Percentiles rank a stretch among this genome's conserved stretches.
phyloP scores from a whole-genome alignment of 35 echinoderm and acorn worm genomes.

The Ophiothrix spiculata region DNA sequence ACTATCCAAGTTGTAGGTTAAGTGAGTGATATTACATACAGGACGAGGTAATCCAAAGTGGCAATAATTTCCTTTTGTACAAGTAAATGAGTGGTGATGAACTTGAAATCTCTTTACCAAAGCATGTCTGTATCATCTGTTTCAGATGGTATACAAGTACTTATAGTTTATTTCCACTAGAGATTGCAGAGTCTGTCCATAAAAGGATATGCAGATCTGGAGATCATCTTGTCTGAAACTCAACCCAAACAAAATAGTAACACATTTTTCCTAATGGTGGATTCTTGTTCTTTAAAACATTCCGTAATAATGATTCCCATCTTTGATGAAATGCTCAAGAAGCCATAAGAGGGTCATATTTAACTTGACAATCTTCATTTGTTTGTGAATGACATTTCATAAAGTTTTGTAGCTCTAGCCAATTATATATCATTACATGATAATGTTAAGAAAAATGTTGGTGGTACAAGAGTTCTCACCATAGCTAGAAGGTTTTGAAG shows the following conservation, averaged over 20 bases:
- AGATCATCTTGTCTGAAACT: not conserved
- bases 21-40: not conserved
- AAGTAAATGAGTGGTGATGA: not conserved
- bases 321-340: not conserved
- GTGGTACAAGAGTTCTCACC: not conserved
- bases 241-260: not conserved
- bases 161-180: not conserved
- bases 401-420: not conserved
- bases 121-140: not conserved
- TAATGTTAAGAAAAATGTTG: not conserved
- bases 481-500: not conserved
- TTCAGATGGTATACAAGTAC: not conserved
- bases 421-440: not conserved
- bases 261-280: not conserved
- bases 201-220: not conserved
- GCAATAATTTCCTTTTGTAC: not conserved
- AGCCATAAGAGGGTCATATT: not conserved
- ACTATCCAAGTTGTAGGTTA: not conserved
- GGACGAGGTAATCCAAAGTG: not conserved
- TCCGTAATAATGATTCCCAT: not conserved
- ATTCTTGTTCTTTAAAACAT: not conserved
- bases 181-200: not conserved
- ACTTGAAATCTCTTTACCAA: not conserved
- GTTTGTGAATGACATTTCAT: not conserved
- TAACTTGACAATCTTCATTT: too few relatives aligned